Conservation (phyloP, 2,797 vertebrate species). For the Bovichtus variegatus region DNA sequence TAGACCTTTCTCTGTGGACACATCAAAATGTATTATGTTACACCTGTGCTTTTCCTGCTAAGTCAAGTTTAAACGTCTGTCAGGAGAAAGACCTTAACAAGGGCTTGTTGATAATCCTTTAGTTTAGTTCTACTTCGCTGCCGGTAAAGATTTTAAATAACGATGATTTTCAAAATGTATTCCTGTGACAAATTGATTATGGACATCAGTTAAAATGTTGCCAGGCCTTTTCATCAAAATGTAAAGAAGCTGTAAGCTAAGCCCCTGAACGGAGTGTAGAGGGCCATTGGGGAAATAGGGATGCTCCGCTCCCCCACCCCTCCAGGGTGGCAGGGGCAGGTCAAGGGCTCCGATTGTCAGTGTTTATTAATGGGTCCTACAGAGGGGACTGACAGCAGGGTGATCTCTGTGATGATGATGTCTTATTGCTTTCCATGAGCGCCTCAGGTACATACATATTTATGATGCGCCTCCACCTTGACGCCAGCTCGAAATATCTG, state of each 20-base stretch:
- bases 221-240: slow-evolving; percentile 32
- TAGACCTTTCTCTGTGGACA: slow-evolving; percentile 1
- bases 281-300: slow-evolving; percentile 20
- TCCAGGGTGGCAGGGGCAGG: slow-evolving; percentile 74
- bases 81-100: neutral
- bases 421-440: slow-evolving; percentile 84
- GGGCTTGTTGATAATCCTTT: slow-evolving; percentile 1
- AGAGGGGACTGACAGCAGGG: slow-evolving; percentile 78
- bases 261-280: slow-evolving; percentile 20
- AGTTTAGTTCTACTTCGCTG: neutral
- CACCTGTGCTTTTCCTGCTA: neutral
- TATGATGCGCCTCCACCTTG: slow-evolving; percentile 80
- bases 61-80: neutral
- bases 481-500: slow-evolving; percentile 73
- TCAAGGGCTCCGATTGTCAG: slow-evolving; percentile 82
- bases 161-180: slow-evolving; percentile 24
- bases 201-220: slow-evolving; percentile 5
- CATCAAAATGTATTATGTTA: neutral
- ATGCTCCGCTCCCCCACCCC: slow-evolving; percentile 43
- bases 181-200: slow-evolving; percentile 2
- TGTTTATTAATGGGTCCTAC: slow-evolving; percentile 83
- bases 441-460: slow-evolving; percentile 84
- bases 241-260: slow-evolving; percentile 34
- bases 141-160: slow-evolving; percentile 12
- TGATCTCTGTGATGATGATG: slow-evolving; percentile 83